phyloP scores from a whole-genome alignment of 2,888 invertebrate genomes.

The Himalopsyche japonica region DNA sequence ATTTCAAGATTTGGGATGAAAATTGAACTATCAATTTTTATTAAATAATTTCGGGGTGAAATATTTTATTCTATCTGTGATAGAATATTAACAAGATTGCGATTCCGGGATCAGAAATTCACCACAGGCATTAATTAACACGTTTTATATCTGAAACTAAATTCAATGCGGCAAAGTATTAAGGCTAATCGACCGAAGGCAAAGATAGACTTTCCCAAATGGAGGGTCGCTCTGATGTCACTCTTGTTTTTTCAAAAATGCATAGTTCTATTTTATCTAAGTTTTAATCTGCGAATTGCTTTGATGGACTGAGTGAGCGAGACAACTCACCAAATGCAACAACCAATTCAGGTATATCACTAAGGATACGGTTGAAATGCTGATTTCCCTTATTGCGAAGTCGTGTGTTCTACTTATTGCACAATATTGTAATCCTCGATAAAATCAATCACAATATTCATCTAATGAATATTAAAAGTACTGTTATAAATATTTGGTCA shows the following conservation, averaged over 20 bases:
- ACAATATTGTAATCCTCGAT: not conserved
- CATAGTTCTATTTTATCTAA: too few relatives aligned
- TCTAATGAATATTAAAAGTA: not conserved
- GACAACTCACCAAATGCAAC: too few relatives aligned
- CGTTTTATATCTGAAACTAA: too few relatives aligned
- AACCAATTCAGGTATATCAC: too few relatives aligned
- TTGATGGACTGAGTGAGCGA: too few relatives aligned
- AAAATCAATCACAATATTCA: not conserved
- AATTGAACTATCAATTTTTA: not conserved
- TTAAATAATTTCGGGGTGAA: not conserved
- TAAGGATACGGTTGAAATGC: not conserved
- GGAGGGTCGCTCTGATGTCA: too few relatives aligned
- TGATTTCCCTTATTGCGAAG: not conserved
- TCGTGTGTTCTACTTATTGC: not conserved
- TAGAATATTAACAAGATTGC: not conserved
- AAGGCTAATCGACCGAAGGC: too few relatives aligned
- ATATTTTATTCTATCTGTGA: not conserved
- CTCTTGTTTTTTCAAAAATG: too few relatives aligned
- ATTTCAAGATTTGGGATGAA: not conserved
- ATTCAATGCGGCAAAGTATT: too few relatives aligned
- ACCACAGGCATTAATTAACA: too few relatives aligned
- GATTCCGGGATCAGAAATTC: not conserved
- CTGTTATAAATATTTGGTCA: not conserved
- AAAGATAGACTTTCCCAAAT: too few relatives aligned
- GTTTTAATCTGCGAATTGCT: too few relatives aligned